phyloP scores from a whole-genome alignment of 2,888 invertebrate genomes.

The Choristoneura rosaceana region DNA sequence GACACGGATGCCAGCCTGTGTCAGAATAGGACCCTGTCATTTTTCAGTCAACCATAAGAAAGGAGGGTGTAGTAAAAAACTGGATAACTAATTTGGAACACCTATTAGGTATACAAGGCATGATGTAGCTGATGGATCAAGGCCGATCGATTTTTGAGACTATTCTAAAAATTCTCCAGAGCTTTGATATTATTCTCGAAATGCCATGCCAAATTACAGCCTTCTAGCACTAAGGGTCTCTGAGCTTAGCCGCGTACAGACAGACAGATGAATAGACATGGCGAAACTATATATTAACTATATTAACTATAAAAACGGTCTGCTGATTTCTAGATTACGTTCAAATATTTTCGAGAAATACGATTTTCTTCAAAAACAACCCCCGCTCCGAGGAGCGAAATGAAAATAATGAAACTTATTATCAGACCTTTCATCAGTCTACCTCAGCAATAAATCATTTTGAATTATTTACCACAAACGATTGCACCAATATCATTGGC shows the following conservation, averaged over 20 bases:
- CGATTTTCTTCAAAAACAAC: background rate
- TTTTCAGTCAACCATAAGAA: constrained; percentile 9
- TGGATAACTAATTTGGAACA: background rate
- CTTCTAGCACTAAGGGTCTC: no score
- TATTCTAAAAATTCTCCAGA: no score
- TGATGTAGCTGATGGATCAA: background rate
- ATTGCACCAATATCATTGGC: constrained; percentile 28
- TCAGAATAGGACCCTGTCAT: constrained; percentile 3
- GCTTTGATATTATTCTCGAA: background rate
- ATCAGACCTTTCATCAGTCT: background rate
- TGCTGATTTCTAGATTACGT: no score
- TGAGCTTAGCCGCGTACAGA: no score
- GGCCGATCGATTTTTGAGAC: background rate
- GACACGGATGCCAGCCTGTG: constrained; percentile 11
- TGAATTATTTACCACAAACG: constrained; percentile 27
- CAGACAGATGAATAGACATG: no score
- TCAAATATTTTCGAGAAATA: no score
- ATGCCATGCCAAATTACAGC: background rate
- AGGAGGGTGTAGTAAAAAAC: background rate
- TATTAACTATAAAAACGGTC: no score
- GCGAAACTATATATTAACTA: background rate
- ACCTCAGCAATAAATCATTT: constrained; percentile 25
- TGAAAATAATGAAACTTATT: background rate
- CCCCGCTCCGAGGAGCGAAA: background rate
- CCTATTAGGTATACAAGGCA: background rate